A percentile compares a stretch with the other conserved stretches of the same genome.
phyloP scores from a whole-genome alignment of 2,797 vertebrate species.

The Aselliscus stoliczkanus region DNA sequence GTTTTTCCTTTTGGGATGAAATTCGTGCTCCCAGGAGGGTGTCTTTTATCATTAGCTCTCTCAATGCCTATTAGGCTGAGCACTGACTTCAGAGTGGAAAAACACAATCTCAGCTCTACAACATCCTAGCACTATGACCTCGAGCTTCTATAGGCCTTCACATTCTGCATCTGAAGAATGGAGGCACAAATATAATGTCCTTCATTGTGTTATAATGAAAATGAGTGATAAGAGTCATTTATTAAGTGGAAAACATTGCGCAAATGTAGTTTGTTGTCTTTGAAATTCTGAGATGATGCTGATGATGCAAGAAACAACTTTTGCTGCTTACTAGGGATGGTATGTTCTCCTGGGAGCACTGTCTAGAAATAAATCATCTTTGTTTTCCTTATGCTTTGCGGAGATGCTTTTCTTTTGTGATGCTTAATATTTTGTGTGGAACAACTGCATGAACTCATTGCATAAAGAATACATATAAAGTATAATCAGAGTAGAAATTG shows the following conservation, averaged over 20 bases:
- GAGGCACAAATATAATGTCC: background rate
- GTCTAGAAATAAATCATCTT: background rate
- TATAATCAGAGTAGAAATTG: background rate
- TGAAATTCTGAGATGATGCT: background rate
- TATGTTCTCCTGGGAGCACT: background rate
- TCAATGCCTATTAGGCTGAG: background rate
- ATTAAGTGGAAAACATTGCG: background rate
- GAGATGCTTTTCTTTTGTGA: background rate
- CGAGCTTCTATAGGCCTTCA: background rate
- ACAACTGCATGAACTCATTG: background rate
- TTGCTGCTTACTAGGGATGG: slow-evolving; percentile 32
- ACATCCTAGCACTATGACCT: background rate
- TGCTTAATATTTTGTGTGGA: background rate
- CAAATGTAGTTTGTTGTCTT: background rate
- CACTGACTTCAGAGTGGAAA: background rate
- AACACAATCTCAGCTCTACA: background rate
- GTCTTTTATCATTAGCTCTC: background rate
- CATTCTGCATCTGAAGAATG: background rate
- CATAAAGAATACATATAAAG: background rate
- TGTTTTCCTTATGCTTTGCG: background rate
- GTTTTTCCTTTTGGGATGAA: background rate
- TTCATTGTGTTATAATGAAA: background rate
- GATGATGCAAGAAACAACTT: background rate
- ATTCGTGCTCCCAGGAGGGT: background rate
- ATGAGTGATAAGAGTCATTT: background rate